Conservation (phyloP, 1,140 invertebrate species). For the Brachionus plicatilis region DNA sequence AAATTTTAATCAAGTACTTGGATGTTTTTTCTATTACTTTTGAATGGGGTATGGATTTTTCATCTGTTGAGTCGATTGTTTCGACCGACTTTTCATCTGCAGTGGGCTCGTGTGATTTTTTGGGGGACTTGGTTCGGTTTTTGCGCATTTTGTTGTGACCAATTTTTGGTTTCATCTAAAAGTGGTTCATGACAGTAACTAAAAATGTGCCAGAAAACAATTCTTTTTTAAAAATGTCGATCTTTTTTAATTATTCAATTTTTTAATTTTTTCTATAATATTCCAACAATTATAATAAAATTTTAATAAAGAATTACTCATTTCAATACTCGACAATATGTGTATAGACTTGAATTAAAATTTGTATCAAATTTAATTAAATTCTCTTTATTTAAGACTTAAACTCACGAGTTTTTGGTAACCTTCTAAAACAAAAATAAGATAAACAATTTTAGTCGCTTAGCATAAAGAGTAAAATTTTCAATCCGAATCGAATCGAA, state of each 20-base stretch:
- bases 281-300: constrained; percentile 5
- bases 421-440: too few relatives aligned
- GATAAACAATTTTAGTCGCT: too few relatives aligned
- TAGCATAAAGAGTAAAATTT: too few relatives aligned
- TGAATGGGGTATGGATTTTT: not conserved
- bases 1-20: not conserved
- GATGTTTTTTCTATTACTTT: not conserved
- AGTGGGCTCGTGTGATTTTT: not conserved
- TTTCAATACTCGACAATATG: not conserved
- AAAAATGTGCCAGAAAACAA: not conserved
- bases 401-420: not conserved
- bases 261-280: not conserved
- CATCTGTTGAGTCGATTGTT: not conserved
- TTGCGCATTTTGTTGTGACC: not conserved
- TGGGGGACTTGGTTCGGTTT: not conserved
- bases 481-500: too few relatives aligned
- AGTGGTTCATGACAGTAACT: not conserved
- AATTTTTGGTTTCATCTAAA: not conserved
- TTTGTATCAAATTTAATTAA: not conserved
- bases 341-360: not conserved
- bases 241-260: not conserved
- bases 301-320: not conserved
- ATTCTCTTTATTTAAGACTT: not conserved
- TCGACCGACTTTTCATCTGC: not conserved
- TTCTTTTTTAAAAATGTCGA: not conserved